Evolutionary conservation across 1,140 invertebrate genomes (phyloP).

Genomic region (Papilio polyxenes): DNA sequence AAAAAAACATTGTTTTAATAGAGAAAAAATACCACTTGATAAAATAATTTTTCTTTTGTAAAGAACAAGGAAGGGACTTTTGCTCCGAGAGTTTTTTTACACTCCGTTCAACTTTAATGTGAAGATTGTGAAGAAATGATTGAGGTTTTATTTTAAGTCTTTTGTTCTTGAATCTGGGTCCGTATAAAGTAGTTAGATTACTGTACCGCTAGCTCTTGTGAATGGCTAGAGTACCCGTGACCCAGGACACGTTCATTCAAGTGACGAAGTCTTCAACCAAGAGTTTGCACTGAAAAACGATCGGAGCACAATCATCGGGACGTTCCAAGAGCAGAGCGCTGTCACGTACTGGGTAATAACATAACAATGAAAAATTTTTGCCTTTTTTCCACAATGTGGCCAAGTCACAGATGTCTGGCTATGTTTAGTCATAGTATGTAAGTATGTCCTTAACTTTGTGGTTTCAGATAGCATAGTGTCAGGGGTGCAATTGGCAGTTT

Average conservation of each 20-base stretch:
- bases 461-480: too few relatives aligned
- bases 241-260: slow-evolving; percentile 6
- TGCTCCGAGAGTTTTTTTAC: slow-evolving; percentile 27
- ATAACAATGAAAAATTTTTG: background rate
- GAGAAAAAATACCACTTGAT: slow-evolving; percentile 36
- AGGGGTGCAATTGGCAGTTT: too few relatives aligned
- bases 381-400: background rate
- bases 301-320: slow-evolving; percentile 95
- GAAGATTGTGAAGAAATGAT: slow-evolving; percentile 28
- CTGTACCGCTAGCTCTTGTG: background rate
- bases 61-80: slow-evolving; percentile 22
- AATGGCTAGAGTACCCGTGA: slow-evolving; percentile 1
- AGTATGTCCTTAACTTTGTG: too few relatives aligned
- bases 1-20: slow-evolving; percentile 43
- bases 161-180: background rate
- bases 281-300: slow-evolving; percentile 56
- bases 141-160: background rate
- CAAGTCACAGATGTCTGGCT: background rate
- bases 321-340: slow-evolving; percentile 95
- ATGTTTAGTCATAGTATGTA: too few relatives aligned
- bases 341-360: slow-evolving; percentile 93
- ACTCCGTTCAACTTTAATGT: slow-evolving; percentile 21
- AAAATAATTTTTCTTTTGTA: slow-evolving; percentile 21
- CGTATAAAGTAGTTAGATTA: background rate
- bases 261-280: slow-evolving; percentile 46